These are phyloP conservation scores for Apomyelois bistriatella DNA, from an alignment of 2,888 invertebrate species.

Conservation along the genomic window DNA sequence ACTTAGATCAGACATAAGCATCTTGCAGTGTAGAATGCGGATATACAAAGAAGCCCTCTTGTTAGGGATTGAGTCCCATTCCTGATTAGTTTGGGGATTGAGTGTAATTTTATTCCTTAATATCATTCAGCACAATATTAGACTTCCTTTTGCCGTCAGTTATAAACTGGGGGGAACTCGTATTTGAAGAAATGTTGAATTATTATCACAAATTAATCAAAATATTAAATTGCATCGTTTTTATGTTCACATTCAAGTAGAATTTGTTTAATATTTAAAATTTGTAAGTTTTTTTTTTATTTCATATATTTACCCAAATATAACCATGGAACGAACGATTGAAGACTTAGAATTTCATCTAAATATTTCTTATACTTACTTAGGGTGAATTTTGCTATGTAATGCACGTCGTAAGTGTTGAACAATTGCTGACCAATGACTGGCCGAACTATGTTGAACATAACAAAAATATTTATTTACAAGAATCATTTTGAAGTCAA, in stretches of 20 bases:
- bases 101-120: slow-evolving; percentile 13
- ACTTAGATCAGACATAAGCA: background rate
- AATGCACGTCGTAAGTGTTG: background rate
- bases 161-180: background rate
- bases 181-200: background rate
- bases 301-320: background rate
- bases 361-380: background rate
- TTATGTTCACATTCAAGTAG: background rate
- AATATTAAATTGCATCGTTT: background rate
- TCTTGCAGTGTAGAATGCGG: background rate
- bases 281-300: too few relatives aligned
- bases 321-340: background rate
- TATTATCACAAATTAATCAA: background rate
- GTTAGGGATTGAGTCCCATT: slow-evolving; percentile 6
- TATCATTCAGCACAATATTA: background rate
- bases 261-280: too few relatives aligned
- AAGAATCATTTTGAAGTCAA: background rate
- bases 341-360: background rate
- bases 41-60: slow-evolving; percentile 11
- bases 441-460: background rate
- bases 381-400: background rate
- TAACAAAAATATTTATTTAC: background rate
- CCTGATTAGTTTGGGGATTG: slow-evolving; percentile 14
- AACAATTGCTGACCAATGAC: background rate
- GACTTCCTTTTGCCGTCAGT: background rate